Evolutionary conservation across 2,797 vertebrate genomes (phyloP).

Genomic region (Mareca penelope): DNA sequence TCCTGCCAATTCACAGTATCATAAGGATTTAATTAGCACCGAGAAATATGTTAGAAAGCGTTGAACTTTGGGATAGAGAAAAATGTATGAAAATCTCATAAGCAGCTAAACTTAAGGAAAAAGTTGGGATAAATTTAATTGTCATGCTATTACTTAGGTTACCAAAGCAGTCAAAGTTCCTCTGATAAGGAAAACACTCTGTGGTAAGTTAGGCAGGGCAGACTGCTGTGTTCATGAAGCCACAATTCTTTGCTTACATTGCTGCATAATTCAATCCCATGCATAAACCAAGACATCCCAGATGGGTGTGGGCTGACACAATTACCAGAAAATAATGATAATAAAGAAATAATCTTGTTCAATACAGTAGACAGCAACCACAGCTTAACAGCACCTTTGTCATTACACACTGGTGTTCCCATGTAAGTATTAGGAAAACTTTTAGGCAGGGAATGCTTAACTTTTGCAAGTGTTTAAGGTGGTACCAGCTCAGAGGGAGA

Average conservation of each 20-base stretch:
- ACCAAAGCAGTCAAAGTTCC: not conserved
- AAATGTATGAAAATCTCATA: conserved; percentile 44
- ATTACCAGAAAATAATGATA: not conserved
- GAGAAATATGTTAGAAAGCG: conserved; percentile 9
- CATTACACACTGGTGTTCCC: not conserved
- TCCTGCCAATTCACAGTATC: not conserved
- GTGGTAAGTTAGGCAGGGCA: not conserved
- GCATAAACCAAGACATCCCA: not conserved
- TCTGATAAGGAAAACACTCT: not conserved
- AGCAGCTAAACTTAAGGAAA: not conserved
- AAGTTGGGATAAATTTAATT: not conserved
- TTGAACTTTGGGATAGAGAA: conserved; percentile 16
- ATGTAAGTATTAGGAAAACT: not conserved
- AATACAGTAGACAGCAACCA: not conserved
- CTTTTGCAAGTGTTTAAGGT: not conserved
- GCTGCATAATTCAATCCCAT: not conserved
- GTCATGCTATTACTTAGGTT: not conserved
- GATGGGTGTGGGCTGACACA: not conserved
- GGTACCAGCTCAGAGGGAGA: not conserved
- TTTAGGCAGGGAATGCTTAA: not conserved
- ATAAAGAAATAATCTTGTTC: not conserved
- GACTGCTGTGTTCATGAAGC: not conserved
- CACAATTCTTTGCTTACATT: not conserved
- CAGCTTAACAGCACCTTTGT: not conserved
- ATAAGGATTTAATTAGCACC: conserved; percentile 31